phyloP scores from a whole-genome alignment of 2,113 vertebrate species.

The Cephalopterus ornatus region DNA sequence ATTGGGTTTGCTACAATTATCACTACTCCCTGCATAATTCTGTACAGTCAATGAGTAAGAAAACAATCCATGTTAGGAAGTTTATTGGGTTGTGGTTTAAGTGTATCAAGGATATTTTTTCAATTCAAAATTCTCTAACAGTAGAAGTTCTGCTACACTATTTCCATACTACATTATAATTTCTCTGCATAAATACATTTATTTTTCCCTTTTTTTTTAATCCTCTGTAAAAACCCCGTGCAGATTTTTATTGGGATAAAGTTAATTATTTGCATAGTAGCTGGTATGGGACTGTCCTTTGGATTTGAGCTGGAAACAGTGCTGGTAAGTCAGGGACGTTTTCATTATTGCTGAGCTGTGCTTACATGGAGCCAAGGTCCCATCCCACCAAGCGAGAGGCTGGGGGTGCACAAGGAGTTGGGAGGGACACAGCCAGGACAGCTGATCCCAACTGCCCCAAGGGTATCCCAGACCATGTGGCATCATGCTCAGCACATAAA shows the following conservation, averaged over 20 bases:
- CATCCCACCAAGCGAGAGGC: neutral
- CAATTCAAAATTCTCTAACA: neutral
- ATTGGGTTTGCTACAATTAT: neutral
- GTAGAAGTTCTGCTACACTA: neutral
- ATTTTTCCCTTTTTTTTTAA: neutral
- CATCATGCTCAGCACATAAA: neutral
- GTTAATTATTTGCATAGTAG: neutral
- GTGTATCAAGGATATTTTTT: neutral
- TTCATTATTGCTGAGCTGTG: rapidly evolving
- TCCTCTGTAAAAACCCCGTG: rapidly evolving
- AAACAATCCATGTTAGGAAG: neutral
- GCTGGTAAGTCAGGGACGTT: rapidly evolving
- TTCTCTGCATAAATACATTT: neutral
- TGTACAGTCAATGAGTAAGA: neutral
- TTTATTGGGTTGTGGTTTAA: neutral
- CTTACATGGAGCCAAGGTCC: rapidly evolving
- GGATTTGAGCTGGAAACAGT: neutral
- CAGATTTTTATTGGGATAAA: neutral
- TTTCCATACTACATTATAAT: neutral
- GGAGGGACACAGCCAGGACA: neutral
- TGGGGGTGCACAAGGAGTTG: neutral
- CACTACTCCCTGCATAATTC: neutral
- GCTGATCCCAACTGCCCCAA: neutral
- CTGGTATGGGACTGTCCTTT: neutral
- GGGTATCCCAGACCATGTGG: neutral